Conservation (phyloP, 2,797 vertebrate genomes). For the Acrossocheilus fasciatus region DNA sequence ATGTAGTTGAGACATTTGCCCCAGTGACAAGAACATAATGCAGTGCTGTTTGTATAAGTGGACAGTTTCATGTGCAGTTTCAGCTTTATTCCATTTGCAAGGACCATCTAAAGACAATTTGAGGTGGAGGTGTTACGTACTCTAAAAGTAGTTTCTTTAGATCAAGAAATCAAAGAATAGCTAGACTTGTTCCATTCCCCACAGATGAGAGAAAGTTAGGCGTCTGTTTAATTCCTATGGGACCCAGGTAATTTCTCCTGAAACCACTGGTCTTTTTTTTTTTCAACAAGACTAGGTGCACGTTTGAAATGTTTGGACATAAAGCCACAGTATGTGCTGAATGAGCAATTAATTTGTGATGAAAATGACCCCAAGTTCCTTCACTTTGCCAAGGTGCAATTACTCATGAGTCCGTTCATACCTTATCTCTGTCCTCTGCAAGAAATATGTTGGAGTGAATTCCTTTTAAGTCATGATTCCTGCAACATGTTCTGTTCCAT, state of each 20-base stretch:
- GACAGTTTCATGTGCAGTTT: conserved; percentile 17
- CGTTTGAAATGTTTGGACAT: conserved; percentile 43
- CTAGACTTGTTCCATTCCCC: conserved; percentile 3
- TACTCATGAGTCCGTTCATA: conserved; percentile 41
- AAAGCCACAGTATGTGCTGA: conserved; percentile 37
- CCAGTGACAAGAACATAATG: conserved; percentile 42
- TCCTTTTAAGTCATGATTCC: conserved; percentile 47
- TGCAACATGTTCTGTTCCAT: conserved; percentile 42
- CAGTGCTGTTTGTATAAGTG: conserved; percentile 18
- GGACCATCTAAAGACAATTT: conserved; percentile 8
- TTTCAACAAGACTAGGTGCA: conserved; percentile 7
- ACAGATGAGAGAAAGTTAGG: conserved; percentile 21
- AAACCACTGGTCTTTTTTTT: not conserved
- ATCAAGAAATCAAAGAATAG: not conserved
- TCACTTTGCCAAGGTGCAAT: conserved; percentile 42
- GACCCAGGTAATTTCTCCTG: not conserved
- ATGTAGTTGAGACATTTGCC: conserved; percentile 63
- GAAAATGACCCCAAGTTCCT: conserved; percentile 50
- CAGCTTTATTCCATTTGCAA: not conserved
- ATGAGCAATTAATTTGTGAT: conserved; percentile 54
- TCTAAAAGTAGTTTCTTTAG: conserved; percentile 6
- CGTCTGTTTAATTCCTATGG: conserved; percentile 6
- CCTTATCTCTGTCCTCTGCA: conserved; percentile 41
- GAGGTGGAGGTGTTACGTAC: not conserved
- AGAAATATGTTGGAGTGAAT: conserved; percentile 35